phyloP scores from a whole-genome alignment of 2,888 invertebrate genomes.

The Lasius platythorax region DNA sequence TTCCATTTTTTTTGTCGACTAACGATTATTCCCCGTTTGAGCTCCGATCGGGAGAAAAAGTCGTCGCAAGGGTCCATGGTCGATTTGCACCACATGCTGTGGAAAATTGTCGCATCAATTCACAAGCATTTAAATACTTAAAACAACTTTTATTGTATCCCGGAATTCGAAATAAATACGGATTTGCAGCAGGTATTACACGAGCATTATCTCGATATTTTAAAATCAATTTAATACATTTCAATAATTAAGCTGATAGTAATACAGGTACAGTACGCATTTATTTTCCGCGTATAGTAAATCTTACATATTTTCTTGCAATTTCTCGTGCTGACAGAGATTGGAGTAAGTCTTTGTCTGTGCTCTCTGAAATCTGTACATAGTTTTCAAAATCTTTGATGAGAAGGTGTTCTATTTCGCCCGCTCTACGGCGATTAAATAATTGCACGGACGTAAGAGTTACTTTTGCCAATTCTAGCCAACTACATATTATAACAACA shows the following conservation, averaged over 20 bases:
- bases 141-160: constrained; percentile 9
- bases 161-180: constrained; percentile 7
- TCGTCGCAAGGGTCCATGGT: background rate
- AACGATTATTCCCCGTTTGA: too few species aligned
- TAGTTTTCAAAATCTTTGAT: constrained; percentile 5
- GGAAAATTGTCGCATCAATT: constrained; percentile 4
- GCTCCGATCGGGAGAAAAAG: too few species aligned
- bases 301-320: background rate
- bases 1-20: too few species aligned
- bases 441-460: constrained; percentile 10
- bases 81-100: background rate
- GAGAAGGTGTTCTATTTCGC: constrained; percentile 15
- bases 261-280: constrained; percentile 22
- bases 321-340: constrained; percentile 16
- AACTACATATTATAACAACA: background rate
- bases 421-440: constrained; percentile 9
- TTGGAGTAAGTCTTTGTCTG: constrained; percentile 1
- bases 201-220: background rate
- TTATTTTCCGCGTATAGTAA: constrained; percentile 4
- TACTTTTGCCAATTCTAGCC: constrained; percentile 12
- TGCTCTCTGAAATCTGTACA: background rate
- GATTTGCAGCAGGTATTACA: background rate
- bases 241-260: background rate
- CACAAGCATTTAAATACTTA: background rate
- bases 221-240: background rate